phyloP scores from a whole-genome alignment of 2,797 vertebrate genomes.

The Erethizon dorsatum region DNA sequence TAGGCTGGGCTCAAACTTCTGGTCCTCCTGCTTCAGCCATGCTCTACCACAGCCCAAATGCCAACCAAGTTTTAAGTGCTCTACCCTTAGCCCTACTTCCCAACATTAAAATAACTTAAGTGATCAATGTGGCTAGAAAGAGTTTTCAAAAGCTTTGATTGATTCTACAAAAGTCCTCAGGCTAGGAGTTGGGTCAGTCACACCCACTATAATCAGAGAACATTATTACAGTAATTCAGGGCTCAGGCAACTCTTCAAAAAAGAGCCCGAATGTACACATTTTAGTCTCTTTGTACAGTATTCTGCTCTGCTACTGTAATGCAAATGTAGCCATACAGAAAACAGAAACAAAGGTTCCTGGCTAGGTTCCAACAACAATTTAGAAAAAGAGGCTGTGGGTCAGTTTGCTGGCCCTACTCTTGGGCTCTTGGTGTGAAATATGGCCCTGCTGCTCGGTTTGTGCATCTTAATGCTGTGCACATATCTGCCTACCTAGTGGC shows the following conservation, averaged over 20 bases:
- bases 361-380: background rate
- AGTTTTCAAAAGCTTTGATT: constrained; percentile 4
- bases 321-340: background rate
- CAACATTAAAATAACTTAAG: background rate
- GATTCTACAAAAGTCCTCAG: background rate
- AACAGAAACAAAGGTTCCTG: background rate
- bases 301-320: too few relatives aligned
- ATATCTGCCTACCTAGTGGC: background rate
- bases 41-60: background rate
- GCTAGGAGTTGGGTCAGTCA: background rate
- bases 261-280: background rate
- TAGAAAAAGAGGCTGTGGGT: background rate
- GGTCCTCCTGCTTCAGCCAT: background rate
- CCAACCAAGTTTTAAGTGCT: background rate
- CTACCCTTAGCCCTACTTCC: background rate
- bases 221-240: background rate
- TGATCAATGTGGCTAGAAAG: background rate
- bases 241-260: background rate
- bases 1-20: background rate
- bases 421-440: background rate
- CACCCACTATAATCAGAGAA: background rate
- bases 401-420: background rate
- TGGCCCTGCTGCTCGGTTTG: background rate
- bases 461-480: background rate
- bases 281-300: background rate